Evolutionary conservation across 2,888 invertebrate species (phyloP).

Genomic region (Heliothis peltigera): DNA sequence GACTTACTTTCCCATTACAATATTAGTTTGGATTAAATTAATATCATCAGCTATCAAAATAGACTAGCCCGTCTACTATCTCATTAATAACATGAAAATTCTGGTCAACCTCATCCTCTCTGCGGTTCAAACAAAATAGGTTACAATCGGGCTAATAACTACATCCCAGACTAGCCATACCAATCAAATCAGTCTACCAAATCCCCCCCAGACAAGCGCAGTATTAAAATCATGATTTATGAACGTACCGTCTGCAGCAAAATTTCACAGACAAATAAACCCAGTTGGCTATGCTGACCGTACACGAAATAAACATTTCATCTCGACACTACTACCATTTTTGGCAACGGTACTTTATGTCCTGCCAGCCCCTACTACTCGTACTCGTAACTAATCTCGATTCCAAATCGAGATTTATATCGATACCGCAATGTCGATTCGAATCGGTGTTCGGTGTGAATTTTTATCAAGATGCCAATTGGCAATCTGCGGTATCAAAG

Average conservation of each 20-base stretch:
- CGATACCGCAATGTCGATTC: conserved; percentile 27
- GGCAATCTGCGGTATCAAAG: conserved; percentile 35
- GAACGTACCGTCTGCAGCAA: conserved; percentile 9
- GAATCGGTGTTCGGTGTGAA: conserved; percentile 12
- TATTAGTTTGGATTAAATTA: no score
- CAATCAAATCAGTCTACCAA: conserved; percentile 31
- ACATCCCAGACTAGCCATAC: conserved; percentile 11
- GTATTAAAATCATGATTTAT: conserved; percentile 46
- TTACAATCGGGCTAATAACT: conserved; percentile 2
- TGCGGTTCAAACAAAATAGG: no score
- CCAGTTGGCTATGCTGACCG: conserved; percentile 41
- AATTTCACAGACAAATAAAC: conserved; percentile 45
- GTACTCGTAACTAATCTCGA: conserved; percentile 36
- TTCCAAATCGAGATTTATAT: conserved; percentile 30
- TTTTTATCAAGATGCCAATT: conserved; percentile 42
- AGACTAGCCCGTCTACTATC: no score
- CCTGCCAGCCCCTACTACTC: conserved; percentile 38
- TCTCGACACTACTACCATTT: conserved; percentile 44
- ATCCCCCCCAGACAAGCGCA: conserved; percentile 16
- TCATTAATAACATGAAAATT: no score
- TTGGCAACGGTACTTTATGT: conserved; percentile 58
- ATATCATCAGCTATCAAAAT: no score
- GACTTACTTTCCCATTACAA: no score
- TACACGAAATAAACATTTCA: conserved; percentile 60
- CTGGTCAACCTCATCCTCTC: no score